Base-by-base conservation (phyloP, 2,888 invertebrate species). In the Sturmia bella region DNA sequence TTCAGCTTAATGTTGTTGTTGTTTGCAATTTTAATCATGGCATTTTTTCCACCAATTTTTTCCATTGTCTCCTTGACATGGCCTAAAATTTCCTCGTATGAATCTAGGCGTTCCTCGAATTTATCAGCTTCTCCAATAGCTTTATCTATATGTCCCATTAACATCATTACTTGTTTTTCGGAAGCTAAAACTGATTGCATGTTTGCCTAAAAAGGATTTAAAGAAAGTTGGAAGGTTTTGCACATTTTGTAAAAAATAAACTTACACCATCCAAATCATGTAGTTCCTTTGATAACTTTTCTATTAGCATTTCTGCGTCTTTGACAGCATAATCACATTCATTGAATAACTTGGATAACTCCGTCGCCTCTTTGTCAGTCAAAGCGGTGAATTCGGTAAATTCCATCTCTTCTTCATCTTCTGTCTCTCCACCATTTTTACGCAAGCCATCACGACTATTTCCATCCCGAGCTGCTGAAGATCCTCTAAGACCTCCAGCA, bases 181-280 rank as follows among this genome's bases (percentile, higher is more conserved):
- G 97, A 97, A n/a, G 96, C 96, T 91, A 98, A 92, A 66, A 98
- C 96, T 86, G 96, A 96, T 90, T 97, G 96, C 79, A 98, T 96
- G 91, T 98, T 98, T 88, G 96, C 96, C 89, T 90, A 64, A 15
- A 57, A 57, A 12, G n/a, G 7, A 24, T 48, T 24, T 3, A 66
- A 52, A n/a, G 17, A 17, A 17, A n/a, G 3, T 4, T 5, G 3
- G 24, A 4, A 52, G 12, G 0, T 52, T 24, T 27, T 27, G 27
- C 24, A 17, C n/a, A n/a, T n/a, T n/a, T 27, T 1, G 9, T 32
- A 32, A 54, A 13, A 9, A 11, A 3, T 5, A 37, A 17, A 83
- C 91, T 89, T 91, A 95, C 95, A 85, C 96, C 96, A 92, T 97
- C 97, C 48, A 97, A 92, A 84, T 95, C 93, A 37, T 97, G 96